Percentiles rank a stretch among this genome's conserved stretches.
phyloP scores from a whole-genome alignment of 2,797 vertebrate species.

The Melopsittacus undulatus region DNA sequence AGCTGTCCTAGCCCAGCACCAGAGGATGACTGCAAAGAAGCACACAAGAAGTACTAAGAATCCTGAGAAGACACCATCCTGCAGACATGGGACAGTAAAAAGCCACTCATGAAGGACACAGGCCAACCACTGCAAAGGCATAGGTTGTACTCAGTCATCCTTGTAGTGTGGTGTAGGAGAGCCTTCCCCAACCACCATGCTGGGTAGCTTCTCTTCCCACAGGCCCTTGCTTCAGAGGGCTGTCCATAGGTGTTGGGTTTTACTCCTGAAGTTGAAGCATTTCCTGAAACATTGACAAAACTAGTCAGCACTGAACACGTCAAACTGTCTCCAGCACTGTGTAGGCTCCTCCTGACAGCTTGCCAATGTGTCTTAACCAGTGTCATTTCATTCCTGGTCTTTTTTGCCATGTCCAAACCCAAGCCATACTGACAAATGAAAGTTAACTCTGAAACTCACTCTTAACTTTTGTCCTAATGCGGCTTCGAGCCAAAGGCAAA shows the following conservation, averaged over 20 bases:
- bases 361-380: background rate
- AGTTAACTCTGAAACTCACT: constrained; percentile 10
- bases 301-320: constrained; percentile 9
- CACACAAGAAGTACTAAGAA: background rate
- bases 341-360: background rate
- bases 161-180: background rate
- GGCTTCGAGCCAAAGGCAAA: constrained; percentile 33
- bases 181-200: background rate
- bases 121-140: background rate
- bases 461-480: constrained; percentile 31
- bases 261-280: background rate
- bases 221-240: background rate
- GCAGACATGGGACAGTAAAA: background rate
- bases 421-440: background rate
- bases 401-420: background rate
- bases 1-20: background rate
- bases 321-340: background rate
- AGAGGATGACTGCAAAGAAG: background rate
- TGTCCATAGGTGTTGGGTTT: background rate
- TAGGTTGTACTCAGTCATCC: background rate
- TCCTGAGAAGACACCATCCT: background rate
- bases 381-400: background rate
- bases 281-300: constrained; percentile 43
- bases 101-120: background rate
- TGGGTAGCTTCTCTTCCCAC: background rate